These are phyloP conservation scores for Brachystomella parvula DNA, from an alignment of 1,140 invertebrate species.

Conservation along the genomic window DNA sequence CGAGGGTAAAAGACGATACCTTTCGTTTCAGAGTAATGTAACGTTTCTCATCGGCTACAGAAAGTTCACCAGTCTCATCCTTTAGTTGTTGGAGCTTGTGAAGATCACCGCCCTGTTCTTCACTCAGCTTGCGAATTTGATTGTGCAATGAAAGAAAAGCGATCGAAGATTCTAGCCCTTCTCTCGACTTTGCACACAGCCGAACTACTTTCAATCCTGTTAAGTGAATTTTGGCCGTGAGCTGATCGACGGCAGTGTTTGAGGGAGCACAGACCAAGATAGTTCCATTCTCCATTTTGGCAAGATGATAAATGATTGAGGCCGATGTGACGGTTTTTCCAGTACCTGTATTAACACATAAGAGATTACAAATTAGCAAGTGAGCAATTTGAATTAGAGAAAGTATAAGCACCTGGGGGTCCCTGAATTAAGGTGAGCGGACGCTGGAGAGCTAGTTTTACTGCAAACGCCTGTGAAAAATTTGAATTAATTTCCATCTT, in stretches of 20 bases:
- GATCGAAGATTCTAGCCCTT: constrained; percentile 96
- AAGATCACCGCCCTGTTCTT: constrained; percentile 65
- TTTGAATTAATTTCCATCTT: constrained; percentile 1
- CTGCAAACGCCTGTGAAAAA: constrained; percentile 87
- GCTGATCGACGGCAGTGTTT: constrained; percentile 97
- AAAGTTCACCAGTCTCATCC: constrained; percentile 93
- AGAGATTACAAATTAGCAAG: neutral
- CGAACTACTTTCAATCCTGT: constrained; percentile 95
- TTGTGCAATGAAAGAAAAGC: constrained; percentile 95
- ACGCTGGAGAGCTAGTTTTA: constrained; percentile 95
- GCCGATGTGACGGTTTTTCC: constrained; percentile 99
- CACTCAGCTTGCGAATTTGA: constrained; percentile 88
- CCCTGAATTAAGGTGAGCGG: constrained; percentile 94
- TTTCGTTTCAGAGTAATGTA: constrained; percentile 85
- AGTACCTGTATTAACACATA: constrained; percentile 61
- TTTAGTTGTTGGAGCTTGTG: constrained; percentile 94
- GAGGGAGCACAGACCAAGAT: constrained; percentile 97
- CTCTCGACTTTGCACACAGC: constrained; percentile 93
- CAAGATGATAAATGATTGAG: constrained; percentile 96
- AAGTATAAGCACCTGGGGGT: constrained; percentile 35
- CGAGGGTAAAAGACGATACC: too few relatives aligned
- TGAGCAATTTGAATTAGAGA: neutral
- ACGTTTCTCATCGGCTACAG: constrained; percentile 85
- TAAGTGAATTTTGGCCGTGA: constrained; percentile 97
- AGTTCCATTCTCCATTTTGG: constrained; percentile 80